Evolutionary conservation across 2,797 vertebrate species (phyloP).

Genomic region (Lemur catta): DNA sequence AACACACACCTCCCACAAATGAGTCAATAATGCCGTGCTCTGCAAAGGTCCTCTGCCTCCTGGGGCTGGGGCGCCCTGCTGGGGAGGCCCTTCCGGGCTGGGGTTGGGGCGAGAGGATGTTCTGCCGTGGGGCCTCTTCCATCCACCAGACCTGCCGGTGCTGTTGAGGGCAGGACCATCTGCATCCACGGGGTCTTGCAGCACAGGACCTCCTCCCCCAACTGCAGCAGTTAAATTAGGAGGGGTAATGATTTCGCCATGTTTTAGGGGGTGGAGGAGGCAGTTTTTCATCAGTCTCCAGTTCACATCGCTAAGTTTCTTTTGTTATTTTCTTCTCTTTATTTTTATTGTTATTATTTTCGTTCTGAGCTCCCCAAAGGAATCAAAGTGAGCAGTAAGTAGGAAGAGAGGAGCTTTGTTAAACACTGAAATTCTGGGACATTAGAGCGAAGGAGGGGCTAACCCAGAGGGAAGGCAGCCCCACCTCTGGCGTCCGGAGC

Average conservation of each 20-base stretch:
- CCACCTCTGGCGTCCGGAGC: neutral
- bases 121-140: neutral
- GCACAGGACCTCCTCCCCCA: neutral
- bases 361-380: neutral
- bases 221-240: neutral
- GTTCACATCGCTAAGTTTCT: neutral
- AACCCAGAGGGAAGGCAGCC: neutral
- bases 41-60: neutral
- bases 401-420: neutral
- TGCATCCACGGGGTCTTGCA: too few species aligned
- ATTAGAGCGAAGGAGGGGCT: neutral
- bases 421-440: neutral
- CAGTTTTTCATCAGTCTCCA: neutral
- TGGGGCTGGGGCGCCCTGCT: neutral
- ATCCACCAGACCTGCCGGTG: neutral
- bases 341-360: neutral
- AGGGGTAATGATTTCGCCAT: neutral
- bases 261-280: neutral
- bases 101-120: fast-evolving
- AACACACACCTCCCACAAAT: neutral
- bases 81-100: neutral
- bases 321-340: neutral
- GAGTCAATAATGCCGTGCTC: neutral
- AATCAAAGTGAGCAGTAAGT: neutral
- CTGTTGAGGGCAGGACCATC: neutral